phyloP scores from a whole-genome alignment of 2,797 vertebrate species.

The Nannoperca obscura region DNA sequence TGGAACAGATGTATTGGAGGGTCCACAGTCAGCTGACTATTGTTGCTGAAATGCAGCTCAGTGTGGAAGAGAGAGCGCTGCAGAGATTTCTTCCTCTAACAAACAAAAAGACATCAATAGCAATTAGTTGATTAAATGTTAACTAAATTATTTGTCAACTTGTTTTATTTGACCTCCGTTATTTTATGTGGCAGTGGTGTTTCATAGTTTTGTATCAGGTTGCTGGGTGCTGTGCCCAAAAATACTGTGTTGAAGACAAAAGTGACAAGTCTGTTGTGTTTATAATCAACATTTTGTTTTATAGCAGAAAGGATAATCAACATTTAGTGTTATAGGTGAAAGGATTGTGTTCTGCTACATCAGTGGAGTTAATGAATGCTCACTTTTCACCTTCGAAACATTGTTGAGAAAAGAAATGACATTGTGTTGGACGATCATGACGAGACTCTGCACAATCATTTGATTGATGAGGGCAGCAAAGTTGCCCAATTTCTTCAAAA shows the following conservation, averaged over 20 bases:
- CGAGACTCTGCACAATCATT: constrained; percentile 85
- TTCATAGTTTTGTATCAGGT: constrained; percentile 6
- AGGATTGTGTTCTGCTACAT: background rate
- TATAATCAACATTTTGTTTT: background rate
- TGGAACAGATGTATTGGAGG: constrained; percentile 80
- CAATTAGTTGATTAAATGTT: background rate
- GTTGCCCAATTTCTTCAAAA: constrained; percentile 79
- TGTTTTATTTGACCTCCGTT: background rate
- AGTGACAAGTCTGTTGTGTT: background rate
- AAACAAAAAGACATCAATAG: constrained; percentile 1
- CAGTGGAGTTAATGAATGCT: background rate
- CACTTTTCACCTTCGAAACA: constrained; percentile 82
- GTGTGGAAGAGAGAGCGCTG: constrained; percentile 73
- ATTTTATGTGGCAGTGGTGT: background rate
- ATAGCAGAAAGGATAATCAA: background rate
- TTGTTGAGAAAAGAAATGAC: constrained; percentile 75
- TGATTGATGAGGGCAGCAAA: constrained; percentile 84
- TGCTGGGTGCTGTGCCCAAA: background rate
- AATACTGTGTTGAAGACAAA: background rate
- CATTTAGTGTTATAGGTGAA: background rate
- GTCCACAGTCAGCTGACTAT: constrained; percentile 71
- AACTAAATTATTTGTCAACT: background rate
- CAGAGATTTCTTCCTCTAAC: constrained; percentile 62
- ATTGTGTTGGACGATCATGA: constrained; percentile 76
- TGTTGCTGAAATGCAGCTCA: constrained; percentile 76